Base-by-base conservation (phyloP, 1,140 invertebrate species). In the Zaprionus taronus region DNA sequence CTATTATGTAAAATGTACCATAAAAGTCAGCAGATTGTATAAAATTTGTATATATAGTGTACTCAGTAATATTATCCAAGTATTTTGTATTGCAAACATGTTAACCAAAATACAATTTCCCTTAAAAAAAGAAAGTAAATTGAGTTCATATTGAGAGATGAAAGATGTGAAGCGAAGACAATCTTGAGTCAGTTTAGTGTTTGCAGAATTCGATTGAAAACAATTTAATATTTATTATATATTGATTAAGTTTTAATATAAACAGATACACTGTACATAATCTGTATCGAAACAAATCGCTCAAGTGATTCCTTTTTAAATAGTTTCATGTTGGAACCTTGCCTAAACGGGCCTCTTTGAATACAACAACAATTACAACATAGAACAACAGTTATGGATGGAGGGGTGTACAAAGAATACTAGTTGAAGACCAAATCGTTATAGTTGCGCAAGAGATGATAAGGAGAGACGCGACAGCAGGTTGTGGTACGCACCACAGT, bases 401-500 rank as follows among this genome's bases (percentile, higher is more conserved):
- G 7, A 9, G 9, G 9, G 47, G 56, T n/a, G 7, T 2, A 41
- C 38, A 17, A 7, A 24, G 22, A 15, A 14, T n/a, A 22, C 95
- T 93, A 98, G 93, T 98, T 98, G 91, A 99, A 99, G 85, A 99
- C 95, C 31, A 99, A 94, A 90, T 99, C 98, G 92, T 97, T 98
- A 89, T 99, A 99, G 93, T 98, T 97, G 68, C 95, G 95, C 15
- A 99, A 94, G 20, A 99, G 94, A 91, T 99, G 98, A 90, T 98
- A 98, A 77, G 98, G 96, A 1, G 97, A 97, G 1, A 98, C 97
- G 73, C 96, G 94, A 93, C 98, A 99, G 93, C 97, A 99, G 38
- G 97, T 99, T 9, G 97, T 97, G 11, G 98, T 99, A 28, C 99
- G 94, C 0, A 99, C 99, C 14, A 99, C 98, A 1, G 99, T 99